Base-by-base conservation (phyloP, 2,888 invertebrate species). In the Eupithecia insigniata region DNA sequence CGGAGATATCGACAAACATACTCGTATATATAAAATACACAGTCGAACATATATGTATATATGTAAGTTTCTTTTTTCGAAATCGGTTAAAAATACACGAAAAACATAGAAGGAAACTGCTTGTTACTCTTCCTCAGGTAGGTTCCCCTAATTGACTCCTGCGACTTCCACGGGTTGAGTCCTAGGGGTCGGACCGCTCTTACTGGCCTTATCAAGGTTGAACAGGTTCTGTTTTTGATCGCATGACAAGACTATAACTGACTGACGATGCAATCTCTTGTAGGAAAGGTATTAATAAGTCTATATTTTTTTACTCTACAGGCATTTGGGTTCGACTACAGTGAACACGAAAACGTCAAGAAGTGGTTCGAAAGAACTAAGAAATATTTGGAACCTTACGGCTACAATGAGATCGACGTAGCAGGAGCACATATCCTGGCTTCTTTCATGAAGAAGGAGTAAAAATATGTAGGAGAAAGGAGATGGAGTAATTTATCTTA, bases 341-440 rank as follows among this genome's bases (percentile, higher is more conserved):
- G 92, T 30, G 89, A 93, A 65, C 95, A 95, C 81, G 94, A 95
- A 55, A 95, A 96, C 76, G 86, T 96, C 5, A 85, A 87, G 4
- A 93, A 94, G 26, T 97, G 97, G 97, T 96, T 95, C 77, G 95
- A 95, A 67, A 94, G 95, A 75, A 96, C 96, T 78, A 96, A 96
- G 88, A 95, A 95, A 26, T 94, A 93, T 26, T 87, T 97, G 84
- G 95, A 95, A 62, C 95, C 95, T 2, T 96, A 94, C 78, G 97
- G 96, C 0, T 97, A 97, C 83, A 95, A 96, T 66, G 96, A 96
- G 77, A 93, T 96, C 36, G 96, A 96, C 79, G 93, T 92, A 78
- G 90, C 89, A 16, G 96, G 96, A 12, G 96, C 95, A 22, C 87
- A 95, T 43, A 90, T 94, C 1, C 81, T 96, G 66, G 95, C 94